Percentiles rank a stretch among this genome's conserved stretches.
These are phyloP conservation scores for Triplophysa siluroides DNA, from an alignment of 2,113 vertebrate species.

Conservation along the genomic window DNA sequence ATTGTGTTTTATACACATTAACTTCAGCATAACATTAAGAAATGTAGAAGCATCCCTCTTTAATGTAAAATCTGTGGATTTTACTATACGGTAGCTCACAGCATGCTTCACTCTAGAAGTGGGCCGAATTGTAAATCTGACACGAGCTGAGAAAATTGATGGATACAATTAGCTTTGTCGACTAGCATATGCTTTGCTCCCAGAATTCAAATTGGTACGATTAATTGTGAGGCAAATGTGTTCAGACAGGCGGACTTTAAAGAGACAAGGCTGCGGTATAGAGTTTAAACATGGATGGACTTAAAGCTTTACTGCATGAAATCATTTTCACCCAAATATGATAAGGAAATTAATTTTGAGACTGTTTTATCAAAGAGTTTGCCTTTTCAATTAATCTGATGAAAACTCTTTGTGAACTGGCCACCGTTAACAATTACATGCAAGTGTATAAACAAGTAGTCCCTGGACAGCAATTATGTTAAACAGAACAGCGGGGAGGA, in stretches of 20 bases:
- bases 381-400: conserved; percentile 81
- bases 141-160: conserved; percentile 48
- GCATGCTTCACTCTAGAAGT: background rate
- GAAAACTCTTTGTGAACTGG: conserved; percentile 69
- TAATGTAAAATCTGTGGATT: background rate
- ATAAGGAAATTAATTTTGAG: conserved; percentile 72
- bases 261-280: conserved; percentile 43
- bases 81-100: background rate
- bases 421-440: conserved; percentile 72
- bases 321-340: conserved; percentile 55
- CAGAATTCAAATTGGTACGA: conserved; percentile 61
- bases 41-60: background rate
- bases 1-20: no score
- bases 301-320: conserved; percentile 56
- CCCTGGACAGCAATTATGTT: conserved; percentile 30
- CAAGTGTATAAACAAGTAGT: conserved; percentile 29
- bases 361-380: conserved; percentile 80
- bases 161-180: conserved; percentile 48
- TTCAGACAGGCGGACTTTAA: conserved; percentile 61
- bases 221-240: conserved; percentile 68
- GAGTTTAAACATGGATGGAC: conserved; percentile 56
- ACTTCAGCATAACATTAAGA: background rate
- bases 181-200: conserved; percentile 48
- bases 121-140: background rate
- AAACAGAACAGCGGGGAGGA: background rate